phyloP scores from a whole-genome alignment of 2,888 invertebrate species.

The Axea sp. region DNA sequence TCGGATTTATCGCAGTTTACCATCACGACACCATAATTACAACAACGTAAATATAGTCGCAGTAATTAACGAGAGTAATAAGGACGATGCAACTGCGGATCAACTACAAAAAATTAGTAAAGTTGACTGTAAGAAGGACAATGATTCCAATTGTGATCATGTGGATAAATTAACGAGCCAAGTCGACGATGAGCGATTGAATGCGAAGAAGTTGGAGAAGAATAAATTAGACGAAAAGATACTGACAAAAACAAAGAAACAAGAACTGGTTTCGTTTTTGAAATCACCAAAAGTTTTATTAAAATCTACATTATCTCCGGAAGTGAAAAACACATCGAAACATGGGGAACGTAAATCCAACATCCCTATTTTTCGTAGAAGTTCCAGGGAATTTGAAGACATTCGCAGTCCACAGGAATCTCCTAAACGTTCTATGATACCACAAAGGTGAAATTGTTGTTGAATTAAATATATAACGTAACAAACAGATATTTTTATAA shows the following conservation, averaged over 20 bases:
- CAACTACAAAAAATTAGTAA: slow-evolving; percentile 29
- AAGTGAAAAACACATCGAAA: slow-evolving; percentile 65
- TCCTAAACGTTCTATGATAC: slow-evolving; percentile 76
- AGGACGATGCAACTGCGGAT: slow-evolving; percentile 43
- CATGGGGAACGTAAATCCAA: slow-evolving; percentile 75
- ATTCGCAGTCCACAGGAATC: slow-evolving; percentile 75
- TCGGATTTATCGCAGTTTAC: slow-evolving; percentile 83
- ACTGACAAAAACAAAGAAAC: slow-evolving; percentile 54
- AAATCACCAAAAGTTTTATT: slow-evolving; percentile 72
- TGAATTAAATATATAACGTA: no score
- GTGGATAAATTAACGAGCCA: slow-evolving; percentile 29
- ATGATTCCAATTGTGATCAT: slow-evolving; percentile 34
- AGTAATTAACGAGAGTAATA: slow-evolving; percentile 54
- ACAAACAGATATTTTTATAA: no score
- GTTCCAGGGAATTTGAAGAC: slow-evolving; percentile 76
- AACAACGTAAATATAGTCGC: slow-evolving; percentile 49
- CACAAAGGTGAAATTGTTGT: slow-evolving; percentile 72
- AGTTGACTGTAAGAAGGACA: slow-evolving; percentile 55
- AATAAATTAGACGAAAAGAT: slow-evolving; percentile 29
- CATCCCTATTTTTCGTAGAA: slow-evolving; percentile 75
- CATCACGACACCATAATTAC: slow-evolving; percentile 80
- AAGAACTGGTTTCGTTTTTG: slow-evolving; percentile 68
- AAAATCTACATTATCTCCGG: slow-evolving; percentile 61
- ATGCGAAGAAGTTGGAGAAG: slow-evolving; percentile 62
- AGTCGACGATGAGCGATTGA: slow-evolving; percentile 63